Percentiles rank a stretch among this genome's conserved stretches.
Conservation (phyloP, 2,113 vertebrate genomes). For the Mandrillus leucophaeus region DNA sequence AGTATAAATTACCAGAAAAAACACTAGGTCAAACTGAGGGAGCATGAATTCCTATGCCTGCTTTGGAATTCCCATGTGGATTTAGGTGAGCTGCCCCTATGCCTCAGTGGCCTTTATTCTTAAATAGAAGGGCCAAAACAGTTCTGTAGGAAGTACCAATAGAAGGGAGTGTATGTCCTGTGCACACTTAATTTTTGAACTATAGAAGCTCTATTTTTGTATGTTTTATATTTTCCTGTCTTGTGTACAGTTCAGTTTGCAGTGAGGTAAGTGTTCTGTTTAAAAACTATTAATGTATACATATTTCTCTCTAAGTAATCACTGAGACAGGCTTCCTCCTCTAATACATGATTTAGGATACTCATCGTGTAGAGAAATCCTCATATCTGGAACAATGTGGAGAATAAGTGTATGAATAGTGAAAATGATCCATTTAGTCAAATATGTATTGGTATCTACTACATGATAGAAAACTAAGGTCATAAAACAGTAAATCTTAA, state of each 20-base stretch:
- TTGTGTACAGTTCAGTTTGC: neutral
- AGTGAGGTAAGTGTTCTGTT: neutral
- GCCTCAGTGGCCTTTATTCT: neutral
- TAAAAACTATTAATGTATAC: neutral
- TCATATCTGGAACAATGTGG: neutral
- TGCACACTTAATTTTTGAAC: neutral
- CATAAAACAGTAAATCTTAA: neutral
- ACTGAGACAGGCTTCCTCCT: neutral
- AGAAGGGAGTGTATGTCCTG: neutral
- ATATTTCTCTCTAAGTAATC: neutral
- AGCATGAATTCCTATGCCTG: neutral
- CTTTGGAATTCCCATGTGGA: neutral
- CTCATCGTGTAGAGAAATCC: neutral
- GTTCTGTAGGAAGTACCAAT: neutral
- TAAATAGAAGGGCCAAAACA: neutral
- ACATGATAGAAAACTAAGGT: neutral
- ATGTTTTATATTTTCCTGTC: neutral
- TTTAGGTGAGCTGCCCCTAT: neutral
- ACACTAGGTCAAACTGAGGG: neutral
- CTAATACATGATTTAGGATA: neutral
- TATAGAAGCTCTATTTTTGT: neutral
- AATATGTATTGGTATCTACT: neutral
- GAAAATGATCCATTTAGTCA: neutral
- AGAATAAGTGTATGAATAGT: neutral
- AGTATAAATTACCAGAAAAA: neutral